Percentiles rank a stretch among this genome's conserved stretches.
Conservation (phyloP, 2,888 invertebrate genomes). For the Agrochola macilenta region DNA sequence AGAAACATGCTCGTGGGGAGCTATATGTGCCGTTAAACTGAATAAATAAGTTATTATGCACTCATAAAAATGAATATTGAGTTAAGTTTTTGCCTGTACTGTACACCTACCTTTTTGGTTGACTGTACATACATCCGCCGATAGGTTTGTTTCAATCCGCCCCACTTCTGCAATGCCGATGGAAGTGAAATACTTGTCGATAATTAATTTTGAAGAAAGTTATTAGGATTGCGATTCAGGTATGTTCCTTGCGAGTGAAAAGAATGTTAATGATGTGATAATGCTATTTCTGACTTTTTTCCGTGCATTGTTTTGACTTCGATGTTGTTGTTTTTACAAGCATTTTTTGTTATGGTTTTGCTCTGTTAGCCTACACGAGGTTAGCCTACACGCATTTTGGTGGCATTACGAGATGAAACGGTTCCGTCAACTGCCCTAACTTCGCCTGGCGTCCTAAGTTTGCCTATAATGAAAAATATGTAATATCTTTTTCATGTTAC, state of each 20-base stretch:
- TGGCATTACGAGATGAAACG: background rate
- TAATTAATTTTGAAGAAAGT: slow-evolving; percentile 64
- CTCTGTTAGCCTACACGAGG: background rate
- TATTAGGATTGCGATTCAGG: slow-evolving; percentile 45
- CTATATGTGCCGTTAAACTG: background rate
- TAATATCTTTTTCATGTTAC: too few relatives aligned
- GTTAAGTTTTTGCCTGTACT: background rate
- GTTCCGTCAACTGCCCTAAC: too few relatives aligned
- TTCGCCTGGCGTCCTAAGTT: too few relatives aligned
- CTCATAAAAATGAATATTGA: background rate
- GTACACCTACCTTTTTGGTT: slow-evolving; percentile 14
- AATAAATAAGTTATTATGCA: too few relatives aligned
- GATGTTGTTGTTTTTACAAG: slow-evolving; percentile 5
- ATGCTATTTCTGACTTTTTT: slow-evolving; percentile 20
- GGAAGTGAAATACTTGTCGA: slow-evolving; percentile 59
- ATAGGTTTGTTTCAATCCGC: slow-evolving; percentile 35
- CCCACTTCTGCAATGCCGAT: slow-evolving; percentile 58
- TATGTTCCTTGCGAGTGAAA: slow-evolving; percentile 33
- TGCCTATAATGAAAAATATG: too few relatives aligned
- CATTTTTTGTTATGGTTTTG: slow-evolving; percentile 20
- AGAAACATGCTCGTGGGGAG: background rate
- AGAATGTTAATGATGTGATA: slow-evolving; percentile 41
- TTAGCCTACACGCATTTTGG: too few relatives aligned
- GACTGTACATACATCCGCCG: slow-evolving; percentile 29
- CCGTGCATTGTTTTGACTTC: slow-evolving; percentile 17